Evolutionary conservation across 1,140 invertebrate genomes (phyloP), one percentile per base, ranked within the genome.

Genomic region (Prorops nasuta): DNA sequence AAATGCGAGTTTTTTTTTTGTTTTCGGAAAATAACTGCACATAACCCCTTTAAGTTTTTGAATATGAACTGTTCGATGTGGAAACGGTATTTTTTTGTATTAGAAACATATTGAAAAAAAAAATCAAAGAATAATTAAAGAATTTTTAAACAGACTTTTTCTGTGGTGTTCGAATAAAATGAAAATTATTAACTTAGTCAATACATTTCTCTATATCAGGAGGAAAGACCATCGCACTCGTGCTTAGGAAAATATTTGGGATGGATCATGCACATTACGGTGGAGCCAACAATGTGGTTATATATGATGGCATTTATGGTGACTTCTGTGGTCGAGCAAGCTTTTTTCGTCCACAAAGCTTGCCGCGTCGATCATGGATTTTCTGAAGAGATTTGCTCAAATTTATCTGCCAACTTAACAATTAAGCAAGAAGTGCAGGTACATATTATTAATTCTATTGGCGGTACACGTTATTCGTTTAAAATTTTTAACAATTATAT

Each of bases 241-340:
- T 6, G 4, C 16, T 56, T 10, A 7, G 44, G 2, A 10, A 49
- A 48, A 38, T 61, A 43, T 4, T 47, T 50, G 1, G 21, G 28
- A 56, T 71, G 65, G 52, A 16, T 78, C 12, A 50, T 39, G 19
- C 19, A 72, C 1, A 77, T 85, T 31, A 84, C 87, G 1, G 86
- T 90, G 24, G 88, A 91, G 56, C 87, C 88, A 0, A 81, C 84
- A 0, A 86, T 91, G 85, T 86, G 88, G 69, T 72, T 90, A 0
- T 90, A 89, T 58, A 89, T 90, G 87, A 83, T 88, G 77, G 88
- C 88, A 1, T 89, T 83, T 58, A 89, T 88, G 86, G 80, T 83
- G 35, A 90, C 88, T 1, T 83, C 80, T 19, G 86, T 91, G 1
- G 80, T 89, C n/a, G 87, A 90, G 60, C 86, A 89, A 68, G 82